Base-by-base conservation (phyloP, 35 echinoderm and acorn worm genomes). In the Apostichopus japonicus region DNA sequence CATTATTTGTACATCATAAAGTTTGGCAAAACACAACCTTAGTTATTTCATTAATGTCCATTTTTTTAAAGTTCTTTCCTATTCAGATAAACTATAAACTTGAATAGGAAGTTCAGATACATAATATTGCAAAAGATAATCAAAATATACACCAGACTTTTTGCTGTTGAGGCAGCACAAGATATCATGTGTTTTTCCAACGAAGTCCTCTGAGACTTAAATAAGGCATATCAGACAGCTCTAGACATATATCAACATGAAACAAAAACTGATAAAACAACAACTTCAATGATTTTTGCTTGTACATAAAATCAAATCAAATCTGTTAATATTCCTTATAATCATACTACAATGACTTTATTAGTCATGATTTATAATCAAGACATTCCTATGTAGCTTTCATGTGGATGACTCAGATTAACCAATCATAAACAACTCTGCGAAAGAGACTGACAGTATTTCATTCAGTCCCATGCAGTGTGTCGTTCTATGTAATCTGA, bases 121-220 rank as follows among this genome's bases (percentile, higher is more conserved):
- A 23, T 21, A 75, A 75, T 75, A 75, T 75, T 75, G 71, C 71
- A 75, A 75, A 75, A 75, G 7, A 75, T 19, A 23, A 75, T 75
- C 6, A n/a, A 75, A 75, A 19, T 75, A 75, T 75, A 75, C 71
- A 75, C 22, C 71, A 21, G 71, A n/a, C 71, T 75, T 19, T 75
- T 75, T 75, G 71, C 71, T 75, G 71, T 75, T 21, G 71, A 23
- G 17, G 71, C 71, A 75, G 71, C 71, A 75, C 71, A 75, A 75
- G 71, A 75, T 75, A 75, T 61, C 71, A 75, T 75, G 71, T 19
- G 17, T 75, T 75, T 23, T 19, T 75, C 17, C 33, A 44, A 75
- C 6, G 17, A 61, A 75, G 71, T 19, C 71, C 17, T 75, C n/a
- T 19, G 71, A 23, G 71, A 19, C 16, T 75, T 23, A 75, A 75